phyloP scores from a whole-genome alignment of 2,113 vertebrate genomes.

The Macaca mulatta region DNA sequence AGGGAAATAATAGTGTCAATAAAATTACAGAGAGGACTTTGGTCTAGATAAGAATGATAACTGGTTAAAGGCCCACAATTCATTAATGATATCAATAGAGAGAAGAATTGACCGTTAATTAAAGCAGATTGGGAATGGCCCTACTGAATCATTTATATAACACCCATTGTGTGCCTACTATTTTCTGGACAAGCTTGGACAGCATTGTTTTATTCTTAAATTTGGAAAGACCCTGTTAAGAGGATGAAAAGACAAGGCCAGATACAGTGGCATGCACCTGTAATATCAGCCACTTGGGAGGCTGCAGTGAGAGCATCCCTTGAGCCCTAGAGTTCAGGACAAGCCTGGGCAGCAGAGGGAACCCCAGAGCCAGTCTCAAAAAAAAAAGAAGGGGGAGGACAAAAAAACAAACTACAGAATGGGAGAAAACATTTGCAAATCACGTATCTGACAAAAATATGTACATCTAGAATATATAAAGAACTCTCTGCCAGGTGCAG shows the following conservation, averaged over 20 bases:
- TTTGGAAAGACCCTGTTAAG: neutral
- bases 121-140: neutral
- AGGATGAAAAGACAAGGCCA: neutral
- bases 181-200: neutral
- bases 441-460: neutral
- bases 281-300: neutral
- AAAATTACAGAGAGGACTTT: neutral
- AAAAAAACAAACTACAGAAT: neutral
- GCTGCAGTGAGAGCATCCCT: neutral
- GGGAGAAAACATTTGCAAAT: neutral
- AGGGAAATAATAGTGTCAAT: neutral
- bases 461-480: neutral
- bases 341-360: neutral
- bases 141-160: neutral
- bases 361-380: neutral
- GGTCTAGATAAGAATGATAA: neutral
- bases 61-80: neutral
- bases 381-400: no score
- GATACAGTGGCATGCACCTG: neutral
- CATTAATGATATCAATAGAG: neutral
- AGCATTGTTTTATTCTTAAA: neutral
- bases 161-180: neutral
- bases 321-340: neutral
- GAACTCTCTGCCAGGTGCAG: neutral
- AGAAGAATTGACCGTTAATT: neutral